Evolutionary conservation across 2,888 invertebrate genomes (phyloP), one percentile per base, ranked within the genome.

Genomic region (Andrena bucephala): DNA sequence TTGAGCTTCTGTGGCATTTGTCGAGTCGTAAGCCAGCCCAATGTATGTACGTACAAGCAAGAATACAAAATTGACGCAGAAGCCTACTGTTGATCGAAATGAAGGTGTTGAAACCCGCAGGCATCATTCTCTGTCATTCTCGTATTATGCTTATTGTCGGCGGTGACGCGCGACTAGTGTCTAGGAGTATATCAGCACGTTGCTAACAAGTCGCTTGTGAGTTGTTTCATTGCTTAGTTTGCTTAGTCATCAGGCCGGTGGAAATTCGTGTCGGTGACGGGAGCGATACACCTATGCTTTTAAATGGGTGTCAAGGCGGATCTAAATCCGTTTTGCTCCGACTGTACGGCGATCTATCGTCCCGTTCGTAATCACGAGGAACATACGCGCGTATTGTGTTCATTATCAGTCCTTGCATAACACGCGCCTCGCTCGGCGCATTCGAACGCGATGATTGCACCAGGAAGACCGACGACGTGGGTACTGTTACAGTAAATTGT

Each of bases 261-360:
- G 60, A 81, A 81, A 85, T 85, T 77, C 68, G 59, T 33, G 60
- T 31, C 71, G 81, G 72, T 85, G 85, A 85, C 81, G 65, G 69
- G 42, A n/a, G 24, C 27, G 1, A 16, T 10, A 62, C 52, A 42
- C 52, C 68, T 77, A 62, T 60, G 60, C 69, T 31, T 33, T 31
- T n/a, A 62, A 81, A 85, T 81, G 60, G 77, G 60, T 85, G 84
- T 81, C 85, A 85, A 85, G 84, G 84, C 52, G 62, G 50, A 60
- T 81, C 74, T 85, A 77, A 85, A 81, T 77, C 59, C 7, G 57
- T 83, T 66, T 54, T 31, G 66, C 48, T 74, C 57, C 57, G 67
- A 48, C 42, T 29, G 67, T 67, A 67, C 65, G 8, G 10, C 42
- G 20, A 50, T 72, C 68, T 31, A 42, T 24, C 24, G 31, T 48